Conservation (phyloP, 2,113 vertebrate genomes). For the Chloroceryle aenea region DNA sequence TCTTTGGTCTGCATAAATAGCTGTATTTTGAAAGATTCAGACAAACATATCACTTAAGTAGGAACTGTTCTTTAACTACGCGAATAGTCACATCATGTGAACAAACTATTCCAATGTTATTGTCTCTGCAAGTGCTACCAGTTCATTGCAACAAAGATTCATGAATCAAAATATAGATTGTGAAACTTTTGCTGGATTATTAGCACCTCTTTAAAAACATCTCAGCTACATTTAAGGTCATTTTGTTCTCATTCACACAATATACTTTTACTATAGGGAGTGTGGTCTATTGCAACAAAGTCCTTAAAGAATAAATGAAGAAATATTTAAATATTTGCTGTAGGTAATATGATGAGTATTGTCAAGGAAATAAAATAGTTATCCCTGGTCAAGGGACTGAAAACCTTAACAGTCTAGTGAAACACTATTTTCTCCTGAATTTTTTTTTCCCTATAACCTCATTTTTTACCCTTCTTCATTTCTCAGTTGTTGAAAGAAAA, state of each 20-base stretch:
- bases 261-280: not conserved
- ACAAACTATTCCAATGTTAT: not conserved
- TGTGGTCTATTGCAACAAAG: not conserved
- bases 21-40: not conserved
- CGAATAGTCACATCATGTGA: not conserved
- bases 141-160: not conserved
- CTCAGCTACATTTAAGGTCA: not conserved
- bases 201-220: not conserved
- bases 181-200: not conserved
- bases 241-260: not conserved
- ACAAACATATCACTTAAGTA: not conserved
- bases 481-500: conserved; percentile 50
- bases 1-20: not conserved
- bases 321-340: not conserved
- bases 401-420: not conserved
- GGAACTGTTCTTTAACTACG: not conserved
- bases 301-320: not conserved
- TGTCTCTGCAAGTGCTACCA: not conserved
- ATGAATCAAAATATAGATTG: not conserved
- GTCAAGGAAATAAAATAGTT: not conserved
- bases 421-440: not conserved
- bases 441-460: conserved; percentile 3
- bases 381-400: not conserved
- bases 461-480: conserved; percentile 44
- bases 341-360: not conserved